phyloP scores from a whole-genome alignment of 2,888 invertebrate species.

The Caenorhabditis virilis region DNA sequence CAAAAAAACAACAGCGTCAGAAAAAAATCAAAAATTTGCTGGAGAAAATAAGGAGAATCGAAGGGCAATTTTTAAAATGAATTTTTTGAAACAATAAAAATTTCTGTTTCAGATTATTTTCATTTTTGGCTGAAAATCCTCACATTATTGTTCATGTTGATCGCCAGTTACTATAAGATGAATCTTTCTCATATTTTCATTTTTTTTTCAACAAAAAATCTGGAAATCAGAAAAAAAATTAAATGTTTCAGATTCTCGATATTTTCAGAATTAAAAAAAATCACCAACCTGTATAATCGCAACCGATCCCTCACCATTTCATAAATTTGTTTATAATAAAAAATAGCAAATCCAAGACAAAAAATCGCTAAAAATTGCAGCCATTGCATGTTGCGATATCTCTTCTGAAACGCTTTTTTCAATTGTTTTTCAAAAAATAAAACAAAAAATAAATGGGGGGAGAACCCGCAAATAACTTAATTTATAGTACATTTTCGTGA shows the following conservation, averaged over 20 bases:
- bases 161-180: too few relatives aligned
- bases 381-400: slow-evolving; percentile 7
- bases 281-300: slow-evolving; percentile 7
- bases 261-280: background rate
- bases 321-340: slow-evolving; percentile 26
- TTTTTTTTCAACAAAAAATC: too few relatives aligned
- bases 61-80: too few relatives aligned
- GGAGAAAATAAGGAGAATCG: background rate
- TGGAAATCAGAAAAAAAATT: too few relatives aligned
- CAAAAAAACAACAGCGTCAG: background rate
- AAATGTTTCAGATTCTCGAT: background rate
- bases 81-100: too few relatives aligned
- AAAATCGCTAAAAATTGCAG: background rate
- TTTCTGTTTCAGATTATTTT: too few relatives aligned
- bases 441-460: background rate
- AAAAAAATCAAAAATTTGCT: background rate
- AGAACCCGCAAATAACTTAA: too few relatives aligned
- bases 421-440: background rate
- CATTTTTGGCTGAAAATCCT: too few relatives aligned
- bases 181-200: too few relatives aligned
- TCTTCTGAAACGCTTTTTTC: background rate
- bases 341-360: slow-evolving; percentile 2
- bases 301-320: slow-evolving; percentile 12
- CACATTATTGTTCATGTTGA: too few relatives aligned
- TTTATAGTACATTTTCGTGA: too few relatives aligned